These are phyloP conservation scores for Sinonovacula constricta DNA, from an alignment of 1,140 invertebrate genomes.

Conservation along the genomic window DNA sequence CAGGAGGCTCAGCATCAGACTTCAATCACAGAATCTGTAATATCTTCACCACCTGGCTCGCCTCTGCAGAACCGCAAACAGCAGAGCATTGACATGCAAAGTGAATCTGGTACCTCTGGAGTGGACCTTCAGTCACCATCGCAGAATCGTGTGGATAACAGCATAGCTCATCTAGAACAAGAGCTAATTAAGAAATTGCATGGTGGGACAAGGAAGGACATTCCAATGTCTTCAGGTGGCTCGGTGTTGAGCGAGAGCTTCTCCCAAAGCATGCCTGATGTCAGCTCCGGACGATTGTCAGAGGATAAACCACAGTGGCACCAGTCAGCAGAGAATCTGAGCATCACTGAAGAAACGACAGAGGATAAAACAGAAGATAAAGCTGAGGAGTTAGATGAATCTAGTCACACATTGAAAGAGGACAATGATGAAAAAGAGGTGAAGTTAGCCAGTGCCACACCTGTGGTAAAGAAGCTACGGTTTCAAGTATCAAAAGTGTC, in stretches of 20 bases:
- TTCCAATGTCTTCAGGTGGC: slow-evolving; percentile 4
- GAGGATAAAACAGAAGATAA: slow-evolving; percentile 29
- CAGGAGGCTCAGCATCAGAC: slow-evolving; percentile 41
- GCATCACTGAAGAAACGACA: slow-evolving; percentile 12
- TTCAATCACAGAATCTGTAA: neutral
- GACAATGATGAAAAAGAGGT: neutral
- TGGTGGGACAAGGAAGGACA: slow-evolving; percentile 53
- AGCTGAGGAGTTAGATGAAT: slow-evolving; percentile 17
- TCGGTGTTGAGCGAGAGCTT: slow-evolving; percentile 25
- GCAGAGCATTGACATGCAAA: slow-evolving; percentile 18
- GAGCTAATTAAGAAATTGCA: slow-evolving; percentile 60
- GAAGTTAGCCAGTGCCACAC: neutral
- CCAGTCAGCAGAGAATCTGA: slow-evolving; percentile 46
- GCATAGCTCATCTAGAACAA: slow-evolving; percentile 57
- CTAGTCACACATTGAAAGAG: no score
- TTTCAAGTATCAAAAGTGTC: slow-evolving; percentile 60
- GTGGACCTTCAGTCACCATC: slow-evolving; percentile 29
- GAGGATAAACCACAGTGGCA: slow-evolving; percentile 44
- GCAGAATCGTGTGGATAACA: slow-evolving; percentile 39
- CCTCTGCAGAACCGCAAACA: slow-evolving; percentile 48
- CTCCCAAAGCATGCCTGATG: neutral
- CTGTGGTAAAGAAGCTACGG: slow-evolving; percentile 47
- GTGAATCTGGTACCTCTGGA: slow-evolving; percentile 15
- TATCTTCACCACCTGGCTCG: slow-evolving; percentile 51
- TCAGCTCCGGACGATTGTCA: neutral